A percentile compares a stretch with the other conserved stretches of the same genome.
These are phyloP conservation scores for Temnothorax nylanderi DNA, from an alignment of 1,140 invertebrate species.

Conservation along the genomic window DNA sequence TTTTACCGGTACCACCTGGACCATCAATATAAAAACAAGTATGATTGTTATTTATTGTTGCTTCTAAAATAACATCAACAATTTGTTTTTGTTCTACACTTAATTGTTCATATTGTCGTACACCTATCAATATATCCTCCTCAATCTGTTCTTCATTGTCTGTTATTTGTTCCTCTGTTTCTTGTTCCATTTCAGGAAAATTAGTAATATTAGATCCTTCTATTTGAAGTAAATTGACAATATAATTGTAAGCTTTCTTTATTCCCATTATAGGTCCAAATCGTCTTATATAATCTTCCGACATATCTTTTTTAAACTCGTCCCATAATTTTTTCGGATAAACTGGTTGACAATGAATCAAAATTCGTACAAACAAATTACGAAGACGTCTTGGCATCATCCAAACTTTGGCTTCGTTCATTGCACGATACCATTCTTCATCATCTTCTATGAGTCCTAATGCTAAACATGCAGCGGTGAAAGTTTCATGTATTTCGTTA, in stretches of 20 bases:
- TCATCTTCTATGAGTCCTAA: constrained; percentile 17
- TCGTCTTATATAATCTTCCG: constrained; percentile 17
- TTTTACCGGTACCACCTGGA: constrained; percentile 1
- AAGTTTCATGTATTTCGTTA: not conserved
- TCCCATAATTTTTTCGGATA: not conserved
- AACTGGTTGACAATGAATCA: constrained; percentile 34
- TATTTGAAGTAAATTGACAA: not conserved
- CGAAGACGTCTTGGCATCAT: constrained; percentile 26
- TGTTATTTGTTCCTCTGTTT: not conserved
- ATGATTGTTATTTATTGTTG: not conserved
- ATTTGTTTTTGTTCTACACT: constrained; percentile 7
- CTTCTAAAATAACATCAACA: not conserved
- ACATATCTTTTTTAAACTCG: not conserved
- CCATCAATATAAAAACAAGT: constrained; percentile 15
- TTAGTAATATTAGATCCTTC: not conserved
- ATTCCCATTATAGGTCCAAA: not conserved
- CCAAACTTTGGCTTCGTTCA: constrained; percentile 33
- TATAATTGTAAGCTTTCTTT: constrained; percentile 16
- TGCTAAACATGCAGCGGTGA: constrained; percentile 13
- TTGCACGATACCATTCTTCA: constrained; percentile 19
- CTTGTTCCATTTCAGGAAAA: constrained; percentile 16
- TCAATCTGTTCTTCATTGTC: not conserved
- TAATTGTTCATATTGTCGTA: constrained; percentile 2
- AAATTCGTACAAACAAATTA: constrained; percentile 22
- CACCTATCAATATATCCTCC: not conserved